These are phyloP conservation scores for Scomberomorus guttatus DNA, from an alignment of 2,797 vertebrate genomes.

Conservation along the genomic window DNA sequence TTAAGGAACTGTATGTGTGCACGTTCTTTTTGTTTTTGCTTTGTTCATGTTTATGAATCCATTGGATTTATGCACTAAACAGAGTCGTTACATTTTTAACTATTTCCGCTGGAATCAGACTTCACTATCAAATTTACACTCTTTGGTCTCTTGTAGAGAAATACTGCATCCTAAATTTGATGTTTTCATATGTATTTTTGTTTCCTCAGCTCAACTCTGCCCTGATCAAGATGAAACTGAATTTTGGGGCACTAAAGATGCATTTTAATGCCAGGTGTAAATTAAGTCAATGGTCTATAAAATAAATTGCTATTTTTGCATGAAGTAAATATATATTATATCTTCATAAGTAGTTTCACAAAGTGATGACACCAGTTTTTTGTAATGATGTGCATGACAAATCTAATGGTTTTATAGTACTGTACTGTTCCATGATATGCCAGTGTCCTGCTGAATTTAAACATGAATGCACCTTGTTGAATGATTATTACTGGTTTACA, in stretches of 20 bases:
- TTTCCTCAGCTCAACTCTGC: not conserved
- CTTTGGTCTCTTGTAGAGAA: not conserved
- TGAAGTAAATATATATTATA: conserved; percentile 2
- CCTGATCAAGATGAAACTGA: not conserved
- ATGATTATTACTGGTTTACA: not conserved
- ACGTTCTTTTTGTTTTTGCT: not conserved
- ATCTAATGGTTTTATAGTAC: not conserved
- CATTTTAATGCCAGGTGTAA: not conserved
- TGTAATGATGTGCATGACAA: conserved; percentile 10
- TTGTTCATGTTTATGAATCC: not conserved
- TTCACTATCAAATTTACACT: no score
- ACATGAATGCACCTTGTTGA: not conserved
- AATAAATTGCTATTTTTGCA: conserved; percentile 17
- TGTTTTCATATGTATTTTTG: not conserved
- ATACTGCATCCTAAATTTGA: not conserved
- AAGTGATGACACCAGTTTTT: not conserved
- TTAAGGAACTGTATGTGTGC: not conserved
- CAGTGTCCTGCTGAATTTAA: not conserved
- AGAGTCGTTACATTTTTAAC: not conserved
- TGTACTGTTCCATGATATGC: not conserved
- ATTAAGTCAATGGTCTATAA: not conserved
- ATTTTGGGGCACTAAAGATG: not conserved
- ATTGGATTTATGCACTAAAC: not conserved
- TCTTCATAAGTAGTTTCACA: not conserved
- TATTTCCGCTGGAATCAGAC: not conserved